These are phyloP conservation scores for Andrena dorsata DNA, from an alignment of 2,888 invertebrate species.

Conservation along the genomic window DNA sequence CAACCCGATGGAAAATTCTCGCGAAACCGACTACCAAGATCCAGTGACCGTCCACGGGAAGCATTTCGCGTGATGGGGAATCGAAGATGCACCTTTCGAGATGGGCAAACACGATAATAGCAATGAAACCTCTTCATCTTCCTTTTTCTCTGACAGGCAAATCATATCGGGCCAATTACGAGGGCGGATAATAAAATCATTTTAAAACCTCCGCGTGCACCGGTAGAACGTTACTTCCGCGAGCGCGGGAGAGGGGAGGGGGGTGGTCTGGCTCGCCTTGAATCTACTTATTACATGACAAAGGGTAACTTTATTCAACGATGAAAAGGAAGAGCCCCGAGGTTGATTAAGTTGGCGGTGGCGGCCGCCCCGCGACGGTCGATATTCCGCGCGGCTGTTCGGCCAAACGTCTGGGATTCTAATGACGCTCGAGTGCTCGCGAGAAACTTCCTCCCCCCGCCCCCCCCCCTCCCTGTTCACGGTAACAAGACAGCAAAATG, in stretches of 20 bases:
- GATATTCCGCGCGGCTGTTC: conserved; percentile 61
- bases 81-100: conserved; percentile 6
- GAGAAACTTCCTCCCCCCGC: conserved; percentile 43
- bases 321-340: conserved; percentile 64
- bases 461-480: conserved; percentile 1
- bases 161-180: conserved; percentile 50
- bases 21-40: not conserved
- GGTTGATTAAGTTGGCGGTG: conserved; percentile 60
- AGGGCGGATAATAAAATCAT: conserved; percentile 47
- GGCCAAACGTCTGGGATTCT: conserved; percentile 58
- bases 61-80: not conserved
- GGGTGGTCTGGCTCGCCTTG: conserved; percentile 29
- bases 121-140: conserved; percentile 23
- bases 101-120: conserved; percentile 24
- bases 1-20: not conserved
- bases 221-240: too few species aligned
- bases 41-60: not conserved
- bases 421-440: conserved; percentile 49
- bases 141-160: conserved; percentile 14
- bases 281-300: conserved; percentile 69
- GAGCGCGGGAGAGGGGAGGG: not conserved
- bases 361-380: conserved; percentile 36
- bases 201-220: conserved; percentile 34
- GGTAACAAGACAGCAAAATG: conserved; percentile 50
- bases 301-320: conserved; percentile 69